Evolutionary conservation across 23 tunicate species (phyloP), one percentile per base, ranked within the genome.

Genomic region (Ciona savignyi): DNA sequence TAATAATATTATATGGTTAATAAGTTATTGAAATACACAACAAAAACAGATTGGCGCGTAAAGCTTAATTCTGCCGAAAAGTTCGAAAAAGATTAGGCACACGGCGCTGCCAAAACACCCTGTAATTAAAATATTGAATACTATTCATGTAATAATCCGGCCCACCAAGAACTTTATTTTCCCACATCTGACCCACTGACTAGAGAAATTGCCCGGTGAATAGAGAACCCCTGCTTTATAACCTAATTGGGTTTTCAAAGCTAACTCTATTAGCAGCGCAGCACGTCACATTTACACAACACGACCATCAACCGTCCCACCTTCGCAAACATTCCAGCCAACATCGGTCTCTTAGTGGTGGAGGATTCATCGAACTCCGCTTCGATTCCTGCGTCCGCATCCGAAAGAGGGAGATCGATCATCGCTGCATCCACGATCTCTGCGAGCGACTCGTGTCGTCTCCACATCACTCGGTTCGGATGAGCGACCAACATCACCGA

Each of bases 361-460:
- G n/a, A n/a, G n/a, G n/a, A n/a, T 15, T 42, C 56, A 6, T 9
- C 56, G 68, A 71, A 63, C 27, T 69, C 97, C 31, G 77, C 80
- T 35, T 83, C 85, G 24, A 83, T 78, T 9, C 78, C 89, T 1
- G 82, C 82, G 24, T 82, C 87, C 1, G 72, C 86, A 30, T 77
- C 96, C 0, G 96, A 81, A 32, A 90, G 65, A 21, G 97, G 97
- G 32, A 91, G 83, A 72, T 91, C 97, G 2, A 91, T 23, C 90
- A 91, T 91, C 0, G 30, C 65, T 23, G 83, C 91, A 25, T 77
- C 74, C 25, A 60, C 65, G 0, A 91, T 62, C 25, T 62, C 67
- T 0, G 97, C 85, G 25, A 91, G 75, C 0, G 86, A 70, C 70
- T 91, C 97, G 15, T 91, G 83, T 30, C 97, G 60, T 63, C 35